These are phyloP conservation scores for Acanthopleura granulata DNA, from an alignment of 2,888 invertebrate genomes.

Conservation along the genomic window DNA sequence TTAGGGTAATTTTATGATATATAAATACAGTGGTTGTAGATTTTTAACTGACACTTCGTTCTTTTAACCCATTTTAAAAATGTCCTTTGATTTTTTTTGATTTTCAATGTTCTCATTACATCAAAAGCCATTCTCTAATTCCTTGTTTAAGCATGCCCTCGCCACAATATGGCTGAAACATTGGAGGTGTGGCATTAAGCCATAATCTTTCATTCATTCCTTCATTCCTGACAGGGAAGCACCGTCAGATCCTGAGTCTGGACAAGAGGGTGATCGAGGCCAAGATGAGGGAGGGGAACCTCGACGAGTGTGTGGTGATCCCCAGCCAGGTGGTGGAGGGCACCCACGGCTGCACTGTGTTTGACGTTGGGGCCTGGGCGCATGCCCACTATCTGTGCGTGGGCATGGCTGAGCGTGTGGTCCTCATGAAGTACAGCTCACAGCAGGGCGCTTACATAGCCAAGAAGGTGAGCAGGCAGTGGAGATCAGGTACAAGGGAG, in stretches of 20 bases:
- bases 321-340: conserved; percentile 63
- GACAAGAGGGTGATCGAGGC: conserved; percentile 56
- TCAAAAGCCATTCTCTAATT: too few species aligned
- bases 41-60: too few species aligned
- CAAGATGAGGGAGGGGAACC: conserved; percentile 50
- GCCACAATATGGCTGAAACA: too few species aligned
- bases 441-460: conserved; percentile 68
- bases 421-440: conserved; percentile 73
- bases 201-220: too few species aligned
- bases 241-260: conserved; percentile 52
- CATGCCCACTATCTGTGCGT: conserved; percentile 65
- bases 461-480: conserved; percentile 55
- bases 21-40: too few species aligned
- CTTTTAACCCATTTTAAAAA: too few species aligned
- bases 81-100: too few species aligned
- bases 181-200: too few species aligned
- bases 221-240: too few species aligned
- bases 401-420: conserved; percentile 65
- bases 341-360: conserved; percentile 68
- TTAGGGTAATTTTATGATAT: too few species aligned
- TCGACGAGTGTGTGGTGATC: conserved; percentile 51
- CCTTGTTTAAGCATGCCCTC: too few species aligned
- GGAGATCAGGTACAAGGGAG: background rate
- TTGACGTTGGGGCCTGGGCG: conserved; percentile 55
- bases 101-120: too few species aligned